Base-by-base conservation (phyloP, 1,140 invertebrate species). In the Rhopalosiphum maidis region DNA sequence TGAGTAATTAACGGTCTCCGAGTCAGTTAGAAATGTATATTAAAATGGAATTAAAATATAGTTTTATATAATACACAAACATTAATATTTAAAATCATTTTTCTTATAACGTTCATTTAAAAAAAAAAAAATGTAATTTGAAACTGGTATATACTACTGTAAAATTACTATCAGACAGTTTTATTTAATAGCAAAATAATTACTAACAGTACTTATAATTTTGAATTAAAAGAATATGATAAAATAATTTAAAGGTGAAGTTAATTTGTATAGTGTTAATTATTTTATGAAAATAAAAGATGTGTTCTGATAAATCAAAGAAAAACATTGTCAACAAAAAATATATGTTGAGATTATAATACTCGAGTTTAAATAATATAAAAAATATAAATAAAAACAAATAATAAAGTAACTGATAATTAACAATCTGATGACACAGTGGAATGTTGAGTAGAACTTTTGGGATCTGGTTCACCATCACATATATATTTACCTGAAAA, bases 401-500 rank as follows among this genome's bases (percentile, higher is more conserved):
- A 93, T 82, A 93, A 86, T 48, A 92, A 94, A 77, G 21, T 68
- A 85, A 46, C 60, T 37, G n/a, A 88, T 43, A 35, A 77, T 51
- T 93, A 94, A 90, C 85, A 54, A 54, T 83, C 93, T 54, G 82
- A 93, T 93, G 91, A 86, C 35, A 85, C 91, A 55, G 21, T 91
- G 90, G 91, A 93, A 93, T 93, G 82, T 93, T 54, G 91, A 3
- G 35, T 54, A 25, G 60, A 91, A 92, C 95, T 94, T 93, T 94
- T 94, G 85, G 95, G 94, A 90, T 97, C 96, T n/a, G 95, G 95
- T 94, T 98, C 97, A 94, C 97, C 97, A 95, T 98, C 98, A 95
- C 98, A 98, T 94, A 98, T 98, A 95, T 98, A 98, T 95, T 97
- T 97, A 46, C 97, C 97, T 97, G 94, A 37, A 95, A 95, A 89